Percentiles rank a stretch among this genome's conserved stretches.
These are phyloP conservation scores for Salminus brasiliensis DNA, from an alignment of 2,113 vertebrate species.

Conservation along the genomic window DNA sequence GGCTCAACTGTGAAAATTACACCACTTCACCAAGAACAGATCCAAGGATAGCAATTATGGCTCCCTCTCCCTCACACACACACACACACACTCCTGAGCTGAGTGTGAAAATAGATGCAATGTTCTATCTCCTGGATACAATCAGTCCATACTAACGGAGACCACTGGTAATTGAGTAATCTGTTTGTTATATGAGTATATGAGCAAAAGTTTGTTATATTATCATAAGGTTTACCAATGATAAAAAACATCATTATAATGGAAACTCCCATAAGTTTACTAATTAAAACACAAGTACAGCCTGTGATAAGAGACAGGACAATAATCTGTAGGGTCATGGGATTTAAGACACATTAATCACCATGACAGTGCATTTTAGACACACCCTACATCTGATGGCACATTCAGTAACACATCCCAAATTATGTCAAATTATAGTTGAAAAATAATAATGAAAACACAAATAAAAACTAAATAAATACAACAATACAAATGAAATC, in stretches of 20 bases:
- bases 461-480: no score
- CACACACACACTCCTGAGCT: neutral
- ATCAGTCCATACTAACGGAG: neutral
- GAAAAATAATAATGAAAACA: neutral
- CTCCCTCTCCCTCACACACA: neutral
- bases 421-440: neutral
- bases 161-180: neutral
- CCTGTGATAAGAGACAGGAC: slow-evolving; percentile 7
- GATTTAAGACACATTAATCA: slow-evolving; percentile 37
- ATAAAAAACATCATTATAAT: neutral
- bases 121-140: slow-evolving; percentile 2
- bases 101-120: neutral
- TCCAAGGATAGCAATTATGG: slow-evolving; percentile 23
- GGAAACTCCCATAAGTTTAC: slow-evolving; percentile 6
- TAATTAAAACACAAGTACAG: slow-evolving; percentile 48
- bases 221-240: neutral
- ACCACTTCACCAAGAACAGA: slow-evolving; percentile 23
- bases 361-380: slow-evolving; percentile 47
- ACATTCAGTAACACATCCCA: neutral
- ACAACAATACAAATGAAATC: no score
- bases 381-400: neutral
- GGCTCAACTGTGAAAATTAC: slow-evolving; percentile 28
- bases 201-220: neutral
- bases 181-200: no score
- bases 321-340: slow-evolving; percentile 53